phyloP scores from a whole-genome alignment of 2,113 vertebrate species.

The Mus pahari region DNA sequence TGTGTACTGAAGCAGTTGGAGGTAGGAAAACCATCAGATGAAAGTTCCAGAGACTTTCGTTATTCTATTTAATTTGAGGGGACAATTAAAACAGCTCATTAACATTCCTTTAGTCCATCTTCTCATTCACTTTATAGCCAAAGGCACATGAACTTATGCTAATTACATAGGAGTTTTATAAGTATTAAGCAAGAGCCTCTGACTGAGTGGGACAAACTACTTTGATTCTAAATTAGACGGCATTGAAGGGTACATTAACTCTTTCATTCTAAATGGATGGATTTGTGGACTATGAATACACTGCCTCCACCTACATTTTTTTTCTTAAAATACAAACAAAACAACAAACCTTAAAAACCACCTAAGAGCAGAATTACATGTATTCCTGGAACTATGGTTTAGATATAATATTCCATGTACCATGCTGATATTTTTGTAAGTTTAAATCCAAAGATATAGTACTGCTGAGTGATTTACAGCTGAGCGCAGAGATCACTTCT shows the following conservation, averaged over 20 bases:
- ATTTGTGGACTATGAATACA: not conserved
- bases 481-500: too few relatives aligned
- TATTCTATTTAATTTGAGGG: constrained; percentile 33
- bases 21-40: not conserved
- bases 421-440: not conserved
- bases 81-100: constrained; percentile 36
- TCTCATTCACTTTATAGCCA: constrained; percentile 43
- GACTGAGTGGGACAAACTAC: not conserved
- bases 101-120: constrained; percentile 31
- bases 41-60: not conserved
- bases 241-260: not conserved
- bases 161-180: constrained; percentile 55
- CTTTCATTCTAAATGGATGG: not conserved
- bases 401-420: not conserved
- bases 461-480: too few relatives aligned
- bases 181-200: constrained; percentile 45
- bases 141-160: constrained; percentile 42
- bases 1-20: not conserved
- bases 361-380: not conserved
- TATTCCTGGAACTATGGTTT: not conserved
- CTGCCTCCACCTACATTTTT: not conserved
- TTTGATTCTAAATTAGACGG: constrained; percentile 34
- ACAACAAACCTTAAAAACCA: not conserved
- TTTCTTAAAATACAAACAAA: not conserved
- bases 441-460: too few relatives aligned